phyloP scores from a whole-genome alignment of 2,113 vertebrate genomes.

The Onychorhynchus coronatus region DNA sequence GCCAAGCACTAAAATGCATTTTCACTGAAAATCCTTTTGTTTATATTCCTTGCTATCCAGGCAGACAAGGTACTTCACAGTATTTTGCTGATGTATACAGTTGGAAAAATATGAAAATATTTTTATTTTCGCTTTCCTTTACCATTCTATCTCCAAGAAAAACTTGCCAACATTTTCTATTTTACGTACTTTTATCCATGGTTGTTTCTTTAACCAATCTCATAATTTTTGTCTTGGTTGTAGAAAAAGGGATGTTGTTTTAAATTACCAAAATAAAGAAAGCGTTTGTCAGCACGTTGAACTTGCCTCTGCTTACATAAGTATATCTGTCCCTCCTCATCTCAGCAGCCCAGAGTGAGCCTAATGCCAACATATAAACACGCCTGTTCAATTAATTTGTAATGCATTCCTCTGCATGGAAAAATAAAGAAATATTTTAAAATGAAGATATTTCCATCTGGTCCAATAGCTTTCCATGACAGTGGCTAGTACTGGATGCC shows the following conservation, averaged over 20 bases:
- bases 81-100: rapidly evolving
- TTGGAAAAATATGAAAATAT: not conserved
- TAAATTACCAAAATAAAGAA: not conserved
- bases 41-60: not conserved
- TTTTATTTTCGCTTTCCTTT: not conserved
- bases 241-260: not conserved
- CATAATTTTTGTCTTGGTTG: not conserved
- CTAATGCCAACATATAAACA: not conserved
- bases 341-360: not conserved
- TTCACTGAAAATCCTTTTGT: not conserved
- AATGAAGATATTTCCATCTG: not conserved
- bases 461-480: not conserved
- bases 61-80: not conserved
- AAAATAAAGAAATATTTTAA: not conserved
- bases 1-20: not conserved
- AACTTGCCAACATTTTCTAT: not conserved
- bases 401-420: not conserved
- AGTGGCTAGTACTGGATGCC: not conserved
- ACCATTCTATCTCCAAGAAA: not conserved
- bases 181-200: not conserved
- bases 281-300: rapidly evolving
- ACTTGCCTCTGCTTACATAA: not conserved
- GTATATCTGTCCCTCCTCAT: not conserved
- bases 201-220: not conserved
- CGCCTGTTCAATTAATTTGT: not conserved